Evolutionary conservation across 2,888 invertebrate genomes (phyloP).

Genomic region (Smittia aterrima): DNA sequence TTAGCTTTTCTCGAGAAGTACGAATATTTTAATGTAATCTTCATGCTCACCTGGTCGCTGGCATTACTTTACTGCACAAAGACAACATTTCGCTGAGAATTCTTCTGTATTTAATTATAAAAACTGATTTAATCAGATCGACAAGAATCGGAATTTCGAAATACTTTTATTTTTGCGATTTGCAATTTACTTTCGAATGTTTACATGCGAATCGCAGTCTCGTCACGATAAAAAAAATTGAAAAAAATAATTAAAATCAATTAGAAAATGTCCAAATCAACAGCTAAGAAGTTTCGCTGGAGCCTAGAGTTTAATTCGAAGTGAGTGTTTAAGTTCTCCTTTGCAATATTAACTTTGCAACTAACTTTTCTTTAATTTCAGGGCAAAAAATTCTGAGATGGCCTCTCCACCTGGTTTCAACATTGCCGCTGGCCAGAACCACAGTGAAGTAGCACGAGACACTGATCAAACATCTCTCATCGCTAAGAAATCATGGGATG

Average conservation of each 20-base stretch:
- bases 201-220: not conserved
- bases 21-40: not conserved
- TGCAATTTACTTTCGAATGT: not conserved
- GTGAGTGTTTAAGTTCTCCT: constrained; percentile 52
- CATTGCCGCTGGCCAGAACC: constrained; percentile 67
- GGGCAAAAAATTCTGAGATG: constrained; percentile 57
- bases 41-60: constrained; percentile 31
- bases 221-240: constrained; percentile 3
- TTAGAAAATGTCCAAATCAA: constrained; percentile 50
- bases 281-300: constrained; percentile 61
- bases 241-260: constrained; percentile 5
- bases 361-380: constrained; percentile 8
- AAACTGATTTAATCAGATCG: not conserved
- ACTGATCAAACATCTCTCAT: constrained; percentile 79
- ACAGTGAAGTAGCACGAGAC: constrained; percentile 77
- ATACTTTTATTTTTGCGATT: too few relatives aligned
- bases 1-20: not conserved
- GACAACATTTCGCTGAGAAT: constrained; percentile 29
- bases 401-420: constrained; percentile 84
- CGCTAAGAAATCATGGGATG: constrained; percentile 95
- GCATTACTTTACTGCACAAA: constrained; percentile 20
- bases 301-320: constrained; percentile 62
- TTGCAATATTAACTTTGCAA: constrained; percentile 15
- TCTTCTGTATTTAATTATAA: not conserved
- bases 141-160: not conserved